phyloP scores from a whole-genome alignment of 2,888 invertebrate genomes.

The Branchipolynoe longqiensis region DNA sequence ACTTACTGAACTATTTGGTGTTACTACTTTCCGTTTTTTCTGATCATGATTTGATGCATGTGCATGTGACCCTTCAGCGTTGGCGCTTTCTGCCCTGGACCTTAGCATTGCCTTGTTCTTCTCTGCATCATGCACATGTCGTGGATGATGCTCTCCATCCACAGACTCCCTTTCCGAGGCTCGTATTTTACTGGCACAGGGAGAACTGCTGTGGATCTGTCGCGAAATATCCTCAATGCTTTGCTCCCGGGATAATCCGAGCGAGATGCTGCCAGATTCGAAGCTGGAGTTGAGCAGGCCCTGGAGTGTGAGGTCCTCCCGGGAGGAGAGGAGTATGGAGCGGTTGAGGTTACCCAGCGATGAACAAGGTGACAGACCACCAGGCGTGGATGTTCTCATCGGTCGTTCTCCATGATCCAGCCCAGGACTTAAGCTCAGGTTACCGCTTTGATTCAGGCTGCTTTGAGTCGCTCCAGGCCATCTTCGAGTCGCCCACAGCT shows the following conservation, averaged over 20 bases:
- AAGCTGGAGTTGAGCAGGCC: slow-evolving; percentile 4
- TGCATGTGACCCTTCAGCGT: too few species aligned
- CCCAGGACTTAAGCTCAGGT: not conserved
- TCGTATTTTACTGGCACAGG: not conserved
- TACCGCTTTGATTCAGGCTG: not conserved
- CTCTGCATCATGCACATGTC: too few species aligned
- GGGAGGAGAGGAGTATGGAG: not conserved
- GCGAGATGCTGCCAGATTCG: slow-evolving; percentile 4
- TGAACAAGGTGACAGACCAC: not conserved
- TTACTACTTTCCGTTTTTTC: too few species aligned
- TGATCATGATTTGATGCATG: too few species aligned
- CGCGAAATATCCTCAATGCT: slow-evolving; percentile 22
- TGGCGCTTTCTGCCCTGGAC: too few species aligned
- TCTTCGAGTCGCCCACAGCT: slow-evolving; percentile 5
- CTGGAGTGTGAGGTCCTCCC: not conserved
- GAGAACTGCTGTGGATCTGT: not conserved
- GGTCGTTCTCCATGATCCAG: not conserved
- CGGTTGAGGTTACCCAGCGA: slow-evolving; percentile 1
- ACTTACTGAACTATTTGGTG: too few species aligned
- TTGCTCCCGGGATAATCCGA: not conserved
- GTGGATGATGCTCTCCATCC: not conserved
- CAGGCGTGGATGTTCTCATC: slow-evolving; percentile 42
- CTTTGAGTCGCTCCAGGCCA: not conserved
- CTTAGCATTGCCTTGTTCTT: too few species aligned
- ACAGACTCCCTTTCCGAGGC: not conserved